These are phyloP conservation scores for Brachionus paranguensis DNA, from an alignment of 1,140 invertebrate species.

Conservation along the genomic window DNA sequence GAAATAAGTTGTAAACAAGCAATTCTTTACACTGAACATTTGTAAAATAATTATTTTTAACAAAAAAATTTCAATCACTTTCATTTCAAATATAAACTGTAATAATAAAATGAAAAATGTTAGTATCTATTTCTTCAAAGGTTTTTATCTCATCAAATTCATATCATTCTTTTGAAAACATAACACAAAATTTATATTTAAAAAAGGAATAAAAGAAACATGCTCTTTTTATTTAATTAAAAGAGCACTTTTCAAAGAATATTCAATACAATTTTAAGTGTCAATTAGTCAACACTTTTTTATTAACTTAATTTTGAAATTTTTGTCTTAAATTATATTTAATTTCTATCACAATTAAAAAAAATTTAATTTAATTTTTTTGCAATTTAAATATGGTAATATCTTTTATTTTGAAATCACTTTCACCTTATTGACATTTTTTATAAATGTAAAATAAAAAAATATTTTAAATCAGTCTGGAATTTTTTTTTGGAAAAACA, in stretches of 20 bases:
- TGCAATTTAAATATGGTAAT: too few relatives aligned
- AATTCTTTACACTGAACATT: neutral
- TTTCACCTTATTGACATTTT: too few relatives aligned
- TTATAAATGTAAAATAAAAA: too few relatives aligned
- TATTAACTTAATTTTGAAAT: too few relatives aligned
- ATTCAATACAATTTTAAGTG: neutral
- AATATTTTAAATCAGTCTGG: too few relatives aligned
- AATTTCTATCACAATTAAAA: too few relatives aligned
- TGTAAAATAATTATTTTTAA: neutral
- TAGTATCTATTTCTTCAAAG: neutral
- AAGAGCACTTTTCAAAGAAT: neutral
- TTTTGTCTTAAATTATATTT: too few relatives aligned
- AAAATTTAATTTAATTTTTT: too few relatives aligned
- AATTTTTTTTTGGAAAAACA: too few relatives aligned
- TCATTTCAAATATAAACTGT: neutral
- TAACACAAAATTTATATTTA: neutral
- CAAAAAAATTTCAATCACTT: neutral
- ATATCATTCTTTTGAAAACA: neutral
- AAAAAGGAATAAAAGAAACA: neutral
- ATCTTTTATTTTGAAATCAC: too few relatives aligned
- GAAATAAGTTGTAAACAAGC: neutral
- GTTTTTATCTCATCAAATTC: neutral
- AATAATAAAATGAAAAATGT: neutral
- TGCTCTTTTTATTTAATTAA: neutral
- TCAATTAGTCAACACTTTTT: neutral